Percentiles rank a stretch among this genome's conserved stretches.
These are phyloP conservation scores for Drosophila rufa DNA, from an alignment of 1,140 invertebrate genomes.

Conservation along the genomic window DNA sequence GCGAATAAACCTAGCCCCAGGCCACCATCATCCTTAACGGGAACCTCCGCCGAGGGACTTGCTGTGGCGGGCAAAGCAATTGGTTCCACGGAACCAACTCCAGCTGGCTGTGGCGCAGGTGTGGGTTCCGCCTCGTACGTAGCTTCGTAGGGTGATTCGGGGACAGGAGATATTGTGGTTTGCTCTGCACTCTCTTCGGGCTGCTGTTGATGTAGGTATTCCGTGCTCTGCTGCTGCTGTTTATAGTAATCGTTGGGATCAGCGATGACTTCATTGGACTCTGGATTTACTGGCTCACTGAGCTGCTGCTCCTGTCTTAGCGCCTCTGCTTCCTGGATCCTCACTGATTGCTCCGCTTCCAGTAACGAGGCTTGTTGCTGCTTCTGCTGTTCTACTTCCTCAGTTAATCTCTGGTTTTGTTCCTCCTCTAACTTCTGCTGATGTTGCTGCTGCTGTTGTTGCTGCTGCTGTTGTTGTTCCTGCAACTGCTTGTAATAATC, in stretches of 20 bases:
- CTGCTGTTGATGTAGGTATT: background rate
- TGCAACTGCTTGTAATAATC: slow-evolving; percentile 62
- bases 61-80: slow-evolving; percentile 36
- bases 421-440: background rate
- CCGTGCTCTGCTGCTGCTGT: background rate
- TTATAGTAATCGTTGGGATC: slow-evolving; percentile 10
- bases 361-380: no score
- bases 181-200: slow-evolving; percentile 11
- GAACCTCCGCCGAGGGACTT: slow-evolving; percentile 16
- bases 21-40: slow-evolving; percentile 54
- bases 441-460: slow-evolving; percentile 11
- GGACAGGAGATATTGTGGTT: slow-evolving; percentile 50
- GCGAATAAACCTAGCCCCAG: slow-evolving; percentile 55
- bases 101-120: slow-evolving; percentile 23
- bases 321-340: background rate
- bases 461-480: slow-evolving; percentile 29
- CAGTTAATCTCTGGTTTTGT: background rate
- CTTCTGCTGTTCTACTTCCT: background rate
- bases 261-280: background rate
- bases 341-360: background rate
- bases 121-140: slow-evolving; percentile 56
- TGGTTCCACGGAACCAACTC: slow-evolving; percentile 47
- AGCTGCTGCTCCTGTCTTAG: background rate
- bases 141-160: slow-evolving; percentile 40
- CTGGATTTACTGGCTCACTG: background rate